Evolutionary conservation across 2,113 vertebrate genomes (phyloP), one percentile per base, ranked within the genome.

Genomic region (Podarcis cretensis): DNA sequence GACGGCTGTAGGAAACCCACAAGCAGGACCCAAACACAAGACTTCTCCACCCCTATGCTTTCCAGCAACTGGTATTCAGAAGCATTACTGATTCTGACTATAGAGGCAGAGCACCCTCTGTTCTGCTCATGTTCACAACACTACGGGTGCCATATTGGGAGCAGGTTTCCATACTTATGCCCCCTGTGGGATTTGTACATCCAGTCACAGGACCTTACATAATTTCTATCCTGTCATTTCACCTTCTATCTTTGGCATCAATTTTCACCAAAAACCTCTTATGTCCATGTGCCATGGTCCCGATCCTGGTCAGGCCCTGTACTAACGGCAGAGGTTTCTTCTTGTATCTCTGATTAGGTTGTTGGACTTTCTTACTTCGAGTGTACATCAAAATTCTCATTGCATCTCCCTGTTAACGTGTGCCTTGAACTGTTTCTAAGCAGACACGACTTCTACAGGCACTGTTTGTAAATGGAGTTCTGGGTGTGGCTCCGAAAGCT

Each of bases 401-500:
- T 43, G 12, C 37, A n/a, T 20, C 54, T 59, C 71, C 57, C 57
- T 20, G 20, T 21, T 65, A 30, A 66, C 37, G 23, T 57, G 27
- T 66, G 32, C 35, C 37, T 66, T 65, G 59, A 12, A 73, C 12
- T 86, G 57, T 66, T 85, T 77, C 57, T 35, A 77, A 43, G 59
- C 14, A 66, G 59, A 76, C 23, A 25, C 43, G 40, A 48, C 20
- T 32, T 21, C 23, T 77, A 25, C 32, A 43, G 43, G 63, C 23
- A 54, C 16, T 88, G 30, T 27, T 83, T 76, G 59, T 32, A 83
- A 69, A 82, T 76, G 16, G 71, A 27, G 54, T 25, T 30, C n/a
- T 35, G 73, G 71, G 87, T 76, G 81, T 88, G 71, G 37, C 21
- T 83, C n/a, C 25, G 63, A 83, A 88, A 57, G 74, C 71, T 59